Conservation (phyloP, 2,113 vertebrate species). For the Sapajus apella region DNA sequence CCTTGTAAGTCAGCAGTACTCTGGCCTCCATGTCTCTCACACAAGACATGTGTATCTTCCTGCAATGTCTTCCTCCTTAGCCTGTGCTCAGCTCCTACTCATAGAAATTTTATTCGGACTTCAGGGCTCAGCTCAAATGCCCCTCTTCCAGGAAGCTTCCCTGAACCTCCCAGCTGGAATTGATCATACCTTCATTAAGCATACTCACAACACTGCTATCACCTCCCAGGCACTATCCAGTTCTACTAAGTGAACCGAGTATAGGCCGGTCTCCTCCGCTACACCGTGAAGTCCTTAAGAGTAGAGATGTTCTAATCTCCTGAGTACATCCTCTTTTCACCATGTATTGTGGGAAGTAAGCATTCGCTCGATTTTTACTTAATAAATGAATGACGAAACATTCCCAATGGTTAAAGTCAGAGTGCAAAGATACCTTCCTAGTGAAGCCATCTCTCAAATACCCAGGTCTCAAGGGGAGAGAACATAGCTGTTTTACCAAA, state of each 20-base stretch:
- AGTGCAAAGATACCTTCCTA: neutral
- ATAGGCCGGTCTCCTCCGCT: neutral
- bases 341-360: accelerated
- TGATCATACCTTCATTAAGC: neutral
- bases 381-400: neutral
- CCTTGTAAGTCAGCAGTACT: too few species aligned
- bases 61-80: neutral
- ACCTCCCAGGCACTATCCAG: neutral
- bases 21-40: neutral
- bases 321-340: neutral
- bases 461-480: neutral
- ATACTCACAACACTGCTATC: neutral
- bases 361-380: neutral
- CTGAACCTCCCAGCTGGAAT: neutral
- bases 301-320: neutral
- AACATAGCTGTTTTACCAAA: neutral
- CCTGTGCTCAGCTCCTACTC: neutral
- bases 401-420: neutral
- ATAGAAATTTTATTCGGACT: neutral
- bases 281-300: neutral
- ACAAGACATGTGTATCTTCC: neutral
- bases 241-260: neutral
- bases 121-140: neutral
- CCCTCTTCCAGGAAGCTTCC: neutral
- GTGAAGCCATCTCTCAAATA: neutral